These are phyloP conservation scores for Leptinotarsa lineolata DNA, from an alignment of 1,140 invertebrate species.

Conservation along the genomic window DNA sequence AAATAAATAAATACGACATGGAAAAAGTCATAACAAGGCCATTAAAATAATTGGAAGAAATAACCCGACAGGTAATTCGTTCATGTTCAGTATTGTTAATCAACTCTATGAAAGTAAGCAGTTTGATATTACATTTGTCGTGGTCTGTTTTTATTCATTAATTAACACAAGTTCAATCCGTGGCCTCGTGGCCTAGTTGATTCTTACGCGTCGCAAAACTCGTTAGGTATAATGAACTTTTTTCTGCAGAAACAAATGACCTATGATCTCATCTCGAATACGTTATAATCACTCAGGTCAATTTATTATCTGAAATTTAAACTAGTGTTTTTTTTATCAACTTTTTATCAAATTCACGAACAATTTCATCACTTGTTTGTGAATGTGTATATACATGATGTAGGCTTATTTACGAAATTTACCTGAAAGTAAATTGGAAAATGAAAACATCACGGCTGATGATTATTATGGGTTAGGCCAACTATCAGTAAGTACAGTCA, in stretches of 20 bases:
- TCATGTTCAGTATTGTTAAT: not conserved
- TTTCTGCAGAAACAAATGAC: not conserved
- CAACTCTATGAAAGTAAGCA: not conserved
- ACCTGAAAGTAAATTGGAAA: too few species aligned
- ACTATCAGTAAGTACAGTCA: too few species aligned
- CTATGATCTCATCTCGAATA: too few species aligned
- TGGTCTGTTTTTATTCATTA: not conserved
- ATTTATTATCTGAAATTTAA: too few species aligned
- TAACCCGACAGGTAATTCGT: not conserved
- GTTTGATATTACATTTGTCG: not conserved
- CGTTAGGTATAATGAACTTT: not conserved
- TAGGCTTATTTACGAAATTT: too few species aligned
- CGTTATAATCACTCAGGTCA: too few species aligned
- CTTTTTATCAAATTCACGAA: too few species aligned
- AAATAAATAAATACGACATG: not conserved
- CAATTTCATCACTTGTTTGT: too few species aligned
- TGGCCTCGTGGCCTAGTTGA: not conserved
- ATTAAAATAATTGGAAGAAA: not conserved
- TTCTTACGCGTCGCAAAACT: not conserved
- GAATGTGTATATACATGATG: too few species aligned
- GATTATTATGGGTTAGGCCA: too few species aligned
- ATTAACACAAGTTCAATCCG: not conserved
- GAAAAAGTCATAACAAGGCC: not conserved
- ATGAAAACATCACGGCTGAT: too few species aligned
- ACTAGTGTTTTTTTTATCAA: too few species aligned